Conservation (phyloP, 1,140 invertebrate genomes). For the Antheraea mylitta region DNA sequence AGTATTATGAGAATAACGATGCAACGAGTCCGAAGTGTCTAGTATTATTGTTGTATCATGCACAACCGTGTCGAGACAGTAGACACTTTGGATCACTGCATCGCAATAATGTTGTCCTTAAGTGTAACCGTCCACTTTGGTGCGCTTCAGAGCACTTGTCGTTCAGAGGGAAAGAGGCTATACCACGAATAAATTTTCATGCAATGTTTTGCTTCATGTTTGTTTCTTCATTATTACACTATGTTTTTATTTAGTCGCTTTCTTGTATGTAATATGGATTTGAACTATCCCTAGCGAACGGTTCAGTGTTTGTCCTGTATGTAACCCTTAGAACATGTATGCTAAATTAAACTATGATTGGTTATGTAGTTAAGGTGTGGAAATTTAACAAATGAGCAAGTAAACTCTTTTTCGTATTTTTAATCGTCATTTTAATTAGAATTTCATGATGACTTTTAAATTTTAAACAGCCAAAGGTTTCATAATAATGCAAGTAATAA, state of each 20-base stretch:
- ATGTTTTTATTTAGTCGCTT: not conserved
- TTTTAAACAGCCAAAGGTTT: too few relatives aligned
- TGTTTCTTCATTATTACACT: not conserved
- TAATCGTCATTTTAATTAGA: too few relatives aligned
- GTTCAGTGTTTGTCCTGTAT: too few relatives aligned
- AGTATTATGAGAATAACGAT: constrained; percentile 28
- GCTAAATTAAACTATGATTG: too few relatives aligned
- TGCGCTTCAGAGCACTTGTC: constrained; percentile 4
- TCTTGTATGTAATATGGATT: not conserved
- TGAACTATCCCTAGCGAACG: not conserved
- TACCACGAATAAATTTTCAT: constrained; percentile 5
- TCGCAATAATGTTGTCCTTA: constrained; percentile 51
- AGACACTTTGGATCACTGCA: constrained; percentile 39
- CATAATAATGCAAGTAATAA: too few relatives aligned
- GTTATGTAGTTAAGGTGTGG: too few relatives aligned
- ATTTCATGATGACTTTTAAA: too few relatives aligned
- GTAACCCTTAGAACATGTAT: too few relatives aligned
- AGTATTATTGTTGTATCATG: constrained; percentile 54
- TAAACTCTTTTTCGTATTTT: too few relatives aligned
- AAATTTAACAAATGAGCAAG: too few relatives aligned
- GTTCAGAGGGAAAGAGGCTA: not conserved
- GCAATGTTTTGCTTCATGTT: not conserved
- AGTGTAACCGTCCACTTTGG: constrained; percentile 38
- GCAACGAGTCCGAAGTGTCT: constrained; percentile 37
- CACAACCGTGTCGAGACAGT: constrained; percentile 34